These are phyloP conservation scores for Gryllus longicercus DNA, from an alignment of 2,888 invertebrate genomes.

Conservation along the genomic window DNA sequence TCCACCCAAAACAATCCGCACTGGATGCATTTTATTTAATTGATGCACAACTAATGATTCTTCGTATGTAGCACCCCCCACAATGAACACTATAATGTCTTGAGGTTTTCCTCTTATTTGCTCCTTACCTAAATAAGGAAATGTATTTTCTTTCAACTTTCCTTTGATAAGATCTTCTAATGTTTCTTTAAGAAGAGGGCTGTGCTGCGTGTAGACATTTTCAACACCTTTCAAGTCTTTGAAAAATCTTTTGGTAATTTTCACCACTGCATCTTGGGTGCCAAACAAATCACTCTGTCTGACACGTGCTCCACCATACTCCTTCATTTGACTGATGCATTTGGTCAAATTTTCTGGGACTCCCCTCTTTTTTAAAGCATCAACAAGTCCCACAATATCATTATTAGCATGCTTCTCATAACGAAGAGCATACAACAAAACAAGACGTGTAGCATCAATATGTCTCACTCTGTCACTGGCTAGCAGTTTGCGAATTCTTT, in stretches of 20 bases:
- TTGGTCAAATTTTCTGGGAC: slow-evolving; percentile 57
- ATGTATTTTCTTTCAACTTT: slow-evolving; percentile 78
- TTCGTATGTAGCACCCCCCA: slow-evolving; percentile 96
- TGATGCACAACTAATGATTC: slow-evolving; percentile 84
- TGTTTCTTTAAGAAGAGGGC: slow-evolving; percentile 84
- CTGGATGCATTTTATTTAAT: slow-evolving; percentile 71
- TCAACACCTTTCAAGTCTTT: slow-evolving; percentile 94
- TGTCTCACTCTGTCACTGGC: slow-evolving; percentile 67
- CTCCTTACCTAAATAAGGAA: slow-evolving; percentile 72
- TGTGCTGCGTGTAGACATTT: slow-evolving; percentile 98
- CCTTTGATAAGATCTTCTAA: slow-evolving; percentile 89
- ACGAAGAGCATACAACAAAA: slow-evolving; percentile 87
- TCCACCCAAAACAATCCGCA: slow-evolving; percentile 82
- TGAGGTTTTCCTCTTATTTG: slow-evolving; percentile 64
- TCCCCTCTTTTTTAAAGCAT: slow-evolving; percentile 68
- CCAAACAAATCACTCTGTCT: slow-evolving; percentile 82
- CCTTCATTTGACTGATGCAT: slow-evolving; percentile 65
- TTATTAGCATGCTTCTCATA: slow-evolving; percentile 89
- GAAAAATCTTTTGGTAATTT: slow-evolving; percentile 85
- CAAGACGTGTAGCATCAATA: slow-evolving; percentile 80
- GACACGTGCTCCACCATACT: slow-evolving; percentile 81
- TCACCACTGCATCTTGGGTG: slow-evolving; percentile 73
- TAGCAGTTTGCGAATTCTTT: slow-evolving; percentile 77
- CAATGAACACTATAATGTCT: slow-evolving; percentile 92
- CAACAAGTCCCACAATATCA: slow-evolving; percentile 72